Evolutionary conservation across 2,113 vertebrate genomes (phyloP), one percentile per base, ranked within the genome.

Genomic region (Eupsittula cactorum): DNA sequence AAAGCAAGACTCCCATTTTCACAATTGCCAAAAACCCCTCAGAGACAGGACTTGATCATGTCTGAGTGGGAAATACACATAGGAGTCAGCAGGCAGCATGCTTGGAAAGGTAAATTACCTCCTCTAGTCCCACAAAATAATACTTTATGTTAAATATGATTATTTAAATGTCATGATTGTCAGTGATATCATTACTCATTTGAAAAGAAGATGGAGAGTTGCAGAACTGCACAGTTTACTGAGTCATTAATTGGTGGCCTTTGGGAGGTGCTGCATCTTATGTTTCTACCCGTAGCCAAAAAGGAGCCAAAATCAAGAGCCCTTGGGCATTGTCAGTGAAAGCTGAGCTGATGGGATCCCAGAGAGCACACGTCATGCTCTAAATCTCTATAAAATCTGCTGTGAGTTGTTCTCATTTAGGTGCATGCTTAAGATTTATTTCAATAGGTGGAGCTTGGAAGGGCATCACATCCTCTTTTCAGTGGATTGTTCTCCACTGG

Each of bases 321-420:
- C 79, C 71, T 46, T 90, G 78, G 35, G 86, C 41, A 85, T 65
- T 87, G 60, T 75, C 77, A 60, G 55, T 95, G 92, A 95, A 95
- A 92, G 33, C 59, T 88, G 94, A 97, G 70, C 90, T 93, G 82
- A 90, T 85, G 90, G 23, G 71, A 91, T 90, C 95, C 59, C 84
- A 90, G 75, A 69, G 16, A 85, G 37, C 75, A 50, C 67, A 87
- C 25, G n/a, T 95, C 89, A 94, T 79, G 29, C 53, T 35, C 42
- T 77, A 91, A 95, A 92, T 88, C 49, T 91, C 94, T 90, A 74
- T 80, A 94, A 95, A 95, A 95, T 80, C 70, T 86, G 60, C 82
- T 86, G 13, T 63, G 59, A 96, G 62, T 59, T 62, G 47, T 37
- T 85, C 65, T 87, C 62, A 23, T 87, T 88, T 87, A 92, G 89